Evolutionary conservation across 2,888 invertebrate species (phyloP).

Genomic region (Notocelia uddmanniana): DNA sequence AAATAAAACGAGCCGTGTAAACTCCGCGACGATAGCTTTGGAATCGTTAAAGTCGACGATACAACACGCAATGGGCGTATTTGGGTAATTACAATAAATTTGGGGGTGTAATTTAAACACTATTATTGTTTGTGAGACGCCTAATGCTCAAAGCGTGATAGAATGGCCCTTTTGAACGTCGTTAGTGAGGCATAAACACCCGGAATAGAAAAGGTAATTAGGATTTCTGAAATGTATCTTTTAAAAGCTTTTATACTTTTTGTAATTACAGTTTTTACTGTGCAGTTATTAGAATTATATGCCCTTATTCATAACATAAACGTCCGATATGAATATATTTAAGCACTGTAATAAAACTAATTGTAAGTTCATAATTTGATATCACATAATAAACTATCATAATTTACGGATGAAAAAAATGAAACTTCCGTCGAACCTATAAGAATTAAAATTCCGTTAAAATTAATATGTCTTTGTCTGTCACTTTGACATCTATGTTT

Average conservation of each 20-base stretch:
- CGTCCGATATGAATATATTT: too few relatives aligned
- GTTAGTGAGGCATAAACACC: conserved; percentile 52
- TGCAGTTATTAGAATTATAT: neutral
- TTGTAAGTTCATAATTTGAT: too few relatives aligned
- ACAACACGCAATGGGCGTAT: conserved; percentile 68
- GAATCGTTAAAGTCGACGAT: conserved; percentile 46
- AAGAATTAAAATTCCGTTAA: too few relatives aligned
- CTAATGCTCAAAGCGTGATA: conserved; percentile 76
- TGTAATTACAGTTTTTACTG: neutral
- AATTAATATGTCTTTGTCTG: too few relatives aligned
- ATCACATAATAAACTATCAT: too few relatives aligned
- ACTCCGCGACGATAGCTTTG: conserved; percentile 21
- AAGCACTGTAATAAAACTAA: too few relatives aligned
- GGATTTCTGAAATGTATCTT: conserved; percentile 37
- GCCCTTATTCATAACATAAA: neutral
- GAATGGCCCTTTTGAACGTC: conserved; percentile 62
- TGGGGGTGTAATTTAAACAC: conserved; percentile 67
- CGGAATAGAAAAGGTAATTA: conserved; percentile 47
- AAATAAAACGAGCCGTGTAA: neutral
- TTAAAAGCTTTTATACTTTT: conserved; percentile 14
- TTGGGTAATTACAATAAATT: conserved; percentile 76
- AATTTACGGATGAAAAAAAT: too few relatives aligned
- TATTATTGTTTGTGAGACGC: conserved; percentile 69
- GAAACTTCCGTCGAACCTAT: too few relatives aligned
- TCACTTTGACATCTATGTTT: too few relatives aligned